phyloP scores from a whole-genome alignment of 1,140 invertebrate genomes.

The Belonocnema kinseyi region DNA sequence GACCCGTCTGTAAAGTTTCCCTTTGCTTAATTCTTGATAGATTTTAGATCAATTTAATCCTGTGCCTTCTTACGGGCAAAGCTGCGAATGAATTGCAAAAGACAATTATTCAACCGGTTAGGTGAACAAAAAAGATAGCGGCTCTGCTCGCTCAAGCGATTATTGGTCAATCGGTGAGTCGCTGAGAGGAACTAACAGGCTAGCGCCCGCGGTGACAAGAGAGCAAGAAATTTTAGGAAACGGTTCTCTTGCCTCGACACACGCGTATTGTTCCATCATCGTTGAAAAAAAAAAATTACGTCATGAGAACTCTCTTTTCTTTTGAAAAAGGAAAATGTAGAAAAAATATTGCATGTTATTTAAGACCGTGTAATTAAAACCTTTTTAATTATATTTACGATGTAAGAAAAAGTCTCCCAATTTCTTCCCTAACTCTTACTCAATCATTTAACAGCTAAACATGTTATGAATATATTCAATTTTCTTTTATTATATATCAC shows the following conservation, averaged over 20 bases:
- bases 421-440: background rate
- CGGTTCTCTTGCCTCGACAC: constrained; percentile 18
- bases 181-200: constrained; percentile 45
- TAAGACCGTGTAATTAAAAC: background rate
- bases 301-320: constrained; percentile 1
- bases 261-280: background rate
- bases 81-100: constrained; percentile 53
- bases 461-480: no score
- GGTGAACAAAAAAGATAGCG: constrained; percentile 40
- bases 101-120: constrained; percentile 55
- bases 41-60: background rate
- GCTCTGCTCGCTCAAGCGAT: constrained; percentile 42
- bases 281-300: constrained; percentile 7
- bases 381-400: background rate
- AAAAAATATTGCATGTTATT: background rate
- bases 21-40: constrained; percentile 40
- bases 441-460: background rate
- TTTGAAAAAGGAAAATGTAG: background rate
- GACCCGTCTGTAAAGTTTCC: constrained; percentile 45
- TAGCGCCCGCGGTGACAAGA: constrained; percentile 40
- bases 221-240: constrained; percentile 48
- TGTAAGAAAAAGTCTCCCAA: background rate
- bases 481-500: no score
- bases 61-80: background rate
- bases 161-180: constrained; percentile 50